A percentile compares a stretch with the other conserved stretches of the same genome.
Evolutionary conservation across 2,888 invertebrate genomes (phyloP).

Genomic region (Caenorhabditis angaria): DNA sequence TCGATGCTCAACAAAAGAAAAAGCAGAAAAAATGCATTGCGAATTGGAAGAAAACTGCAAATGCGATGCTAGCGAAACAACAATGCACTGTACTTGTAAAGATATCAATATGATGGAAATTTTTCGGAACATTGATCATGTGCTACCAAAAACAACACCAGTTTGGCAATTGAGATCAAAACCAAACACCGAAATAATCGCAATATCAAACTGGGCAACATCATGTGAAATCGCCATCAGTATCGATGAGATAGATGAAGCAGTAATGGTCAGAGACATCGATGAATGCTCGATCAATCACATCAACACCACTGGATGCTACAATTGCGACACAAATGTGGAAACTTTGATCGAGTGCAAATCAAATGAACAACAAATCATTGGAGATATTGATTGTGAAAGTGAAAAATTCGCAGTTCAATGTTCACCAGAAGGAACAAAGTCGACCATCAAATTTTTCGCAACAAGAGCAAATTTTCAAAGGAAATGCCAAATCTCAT

Average conservation of each 20-base stretch:
- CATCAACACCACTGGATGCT: not conserved
- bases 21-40: not conserved
- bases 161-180: not conserved
- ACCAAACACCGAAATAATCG: not conserved
- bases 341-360: not conserved
- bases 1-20: not conserved
- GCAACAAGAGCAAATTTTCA: not conserved
- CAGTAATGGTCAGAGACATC: not conserved
- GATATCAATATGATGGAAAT: not conserved
- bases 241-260: not conserved
- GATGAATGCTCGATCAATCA: not conserved
- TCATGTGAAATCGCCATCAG: not conserved
- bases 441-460: not conserved
- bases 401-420: constrained; percentile 3
- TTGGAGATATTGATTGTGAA: not conserved
- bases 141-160: not conserved
- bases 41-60: not conserved
- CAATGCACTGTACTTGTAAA: constrained; percentile 9
- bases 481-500: not conserved
- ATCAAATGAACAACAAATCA: not conserved
- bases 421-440: constrained; percentile 2
- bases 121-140: not conserved
- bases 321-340: not conserved
- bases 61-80: constrained; percentile 7
- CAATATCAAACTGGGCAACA: not conserved